A percentile compares a stretch with the other conserved stretches of the same genome.
Evolutionary conservation across 2,888 invertebrate species (phyloP).

Genomic region (Tetragnatha montana): DNA sequence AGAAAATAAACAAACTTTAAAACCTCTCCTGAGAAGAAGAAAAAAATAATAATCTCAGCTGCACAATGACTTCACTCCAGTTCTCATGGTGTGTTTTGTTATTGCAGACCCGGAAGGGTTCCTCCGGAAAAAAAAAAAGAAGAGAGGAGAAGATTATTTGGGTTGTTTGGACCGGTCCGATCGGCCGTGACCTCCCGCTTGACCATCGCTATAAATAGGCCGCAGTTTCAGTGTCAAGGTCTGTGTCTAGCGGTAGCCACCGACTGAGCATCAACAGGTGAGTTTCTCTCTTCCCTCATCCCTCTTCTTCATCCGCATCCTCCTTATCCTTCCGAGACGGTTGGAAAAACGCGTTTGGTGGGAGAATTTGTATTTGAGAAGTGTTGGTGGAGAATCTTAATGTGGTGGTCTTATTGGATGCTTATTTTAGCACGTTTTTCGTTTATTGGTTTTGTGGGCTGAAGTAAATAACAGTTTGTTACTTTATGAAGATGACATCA

Average conservation of each 20-base stretch:
- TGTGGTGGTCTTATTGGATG: no score
- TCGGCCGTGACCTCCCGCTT: constrained; percentile 43
- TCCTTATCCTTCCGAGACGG: not conserved
- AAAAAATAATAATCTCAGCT: no score
- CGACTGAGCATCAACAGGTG: not conserved
- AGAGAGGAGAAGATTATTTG: constrained; percentile 2
- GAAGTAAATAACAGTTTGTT: no score
- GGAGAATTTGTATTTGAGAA: no score
- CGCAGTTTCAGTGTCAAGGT: constrained; percentile 49
- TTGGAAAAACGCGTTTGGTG: not conserved
- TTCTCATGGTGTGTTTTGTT: no score
- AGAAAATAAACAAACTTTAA: no score
- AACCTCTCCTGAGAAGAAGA: no score
- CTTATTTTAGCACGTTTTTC: no score
- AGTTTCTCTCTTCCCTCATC: constrained; percentile 16
- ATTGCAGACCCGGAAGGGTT: constrained; percentile 41
- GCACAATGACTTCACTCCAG: no score
- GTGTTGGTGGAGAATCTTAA: no score
- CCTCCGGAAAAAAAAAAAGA: constrained; percentile 6
- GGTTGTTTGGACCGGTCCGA: constrained; percentile 53
- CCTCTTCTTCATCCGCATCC: not conserved
- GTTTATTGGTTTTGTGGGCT: no score
- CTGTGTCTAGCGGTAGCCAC: not conserved
- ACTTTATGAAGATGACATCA: no score
- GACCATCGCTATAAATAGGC: constrained; percentile 56